A percentile compares a stretch with the other conserved stretches of the same genome.
phyloP scores from a whole-genome alignment of 2,797 vertebrate species.

The Crocidura indochinensis region DNA sequence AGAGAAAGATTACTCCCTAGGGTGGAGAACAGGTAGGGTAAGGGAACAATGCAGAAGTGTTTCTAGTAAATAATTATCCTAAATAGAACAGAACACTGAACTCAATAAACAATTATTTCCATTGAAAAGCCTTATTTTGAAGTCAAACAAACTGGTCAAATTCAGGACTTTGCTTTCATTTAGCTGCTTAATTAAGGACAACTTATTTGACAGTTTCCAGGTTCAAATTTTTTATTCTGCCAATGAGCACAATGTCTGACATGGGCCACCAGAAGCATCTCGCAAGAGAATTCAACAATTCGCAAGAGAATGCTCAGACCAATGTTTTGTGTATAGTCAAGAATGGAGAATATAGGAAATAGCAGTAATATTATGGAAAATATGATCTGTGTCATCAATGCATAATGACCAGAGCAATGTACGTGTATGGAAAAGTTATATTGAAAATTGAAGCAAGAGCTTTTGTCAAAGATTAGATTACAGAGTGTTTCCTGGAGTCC shows the following conservation, averaged over 20 bases:
- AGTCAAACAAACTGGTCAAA: background rate
- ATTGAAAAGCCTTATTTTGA: background rate
- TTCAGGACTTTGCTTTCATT: background rate
- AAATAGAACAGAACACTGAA: too few relatives aligned
- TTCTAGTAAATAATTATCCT: too few relatives aligned
- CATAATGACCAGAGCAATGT: background rate
- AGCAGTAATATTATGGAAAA: background rate
- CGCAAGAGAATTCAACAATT: background rate
- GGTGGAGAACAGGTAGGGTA: too few relatives aligned
- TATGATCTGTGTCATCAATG: background rate
- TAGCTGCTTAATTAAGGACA: background rate
- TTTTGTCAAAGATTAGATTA: background rate
- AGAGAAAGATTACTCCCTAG: too few relatives aligned
- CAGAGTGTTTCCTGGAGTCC: background rate
- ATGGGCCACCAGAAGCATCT: background rate
- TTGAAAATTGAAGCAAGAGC: background rate
- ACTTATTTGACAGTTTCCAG: background rate
- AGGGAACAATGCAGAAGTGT: too few relatives aligned
- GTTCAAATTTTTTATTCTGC: background rate
- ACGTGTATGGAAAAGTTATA: rapidly evolving
- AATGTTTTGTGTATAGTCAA: background rate
- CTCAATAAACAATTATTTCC: background rate
- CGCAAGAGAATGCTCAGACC: too few relatives aligned
- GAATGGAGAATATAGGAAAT: background rate
- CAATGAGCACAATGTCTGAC: background rate